Evolutionary conservation across 2,113 vertebrate species (phyloP).

Genomic region (Stomatorhinus ivindoensis): DNA sequence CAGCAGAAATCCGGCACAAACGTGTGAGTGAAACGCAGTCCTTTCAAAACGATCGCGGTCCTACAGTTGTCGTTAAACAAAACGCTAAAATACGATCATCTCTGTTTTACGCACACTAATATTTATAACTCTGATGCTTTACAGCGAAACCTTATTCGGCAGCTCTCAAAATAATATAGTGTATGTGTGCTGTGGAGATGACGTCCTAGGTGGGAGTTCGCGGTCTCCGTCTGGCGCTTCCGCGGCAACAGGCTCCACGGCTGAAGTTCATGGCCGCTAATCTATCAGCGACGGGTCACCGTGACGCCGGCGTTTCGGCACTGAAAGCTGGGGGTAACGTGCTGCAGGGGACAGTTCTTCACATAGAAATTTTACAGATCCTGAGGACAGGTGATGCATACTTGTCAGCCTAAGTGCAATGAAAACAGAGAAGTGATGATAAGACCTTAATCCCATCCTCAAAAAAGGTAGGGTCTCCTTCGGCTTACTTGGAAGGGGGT

Average conservation of each 20-base stretch:
- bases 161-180: not conserved
- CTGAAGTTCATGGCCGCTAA: not conserved
- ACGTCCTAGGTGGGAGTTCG: not conserved
- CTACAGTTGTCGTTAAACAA: not conserved
- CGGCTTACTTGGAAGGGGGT: not conserved
- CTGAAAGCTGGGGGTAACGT: not conserved
- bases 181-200: not conserved
- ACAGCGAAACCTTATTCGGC: not conserved
- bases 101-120: not conserved
- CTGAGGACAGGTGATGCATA: not conserved
- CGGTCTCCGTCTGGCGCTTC: not conserved
- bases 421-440: not conserved
- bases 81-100: not conserved
- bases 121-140: not conserved
- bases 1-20: not conserved
- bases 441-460: not conserved
- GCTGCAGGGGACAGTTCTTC: not conserved
- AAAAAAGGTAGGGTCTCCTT: not conserved
- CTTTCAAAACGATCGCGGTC: not conserved
- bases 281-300: not conserved
- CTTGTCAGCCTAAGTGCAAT: not conserved
- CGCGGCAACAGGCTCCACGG: not conserved
- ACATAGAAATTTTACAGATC: not conserved
- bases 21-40: not conserved
- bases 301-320: not conserved